A percentile compares a stretch with the other conserved stretches of the same genome.
Evolutionary conservation across 2,797 vertebrate genomes (phyloP).

Genomic region (Falco concolor): DNA sequence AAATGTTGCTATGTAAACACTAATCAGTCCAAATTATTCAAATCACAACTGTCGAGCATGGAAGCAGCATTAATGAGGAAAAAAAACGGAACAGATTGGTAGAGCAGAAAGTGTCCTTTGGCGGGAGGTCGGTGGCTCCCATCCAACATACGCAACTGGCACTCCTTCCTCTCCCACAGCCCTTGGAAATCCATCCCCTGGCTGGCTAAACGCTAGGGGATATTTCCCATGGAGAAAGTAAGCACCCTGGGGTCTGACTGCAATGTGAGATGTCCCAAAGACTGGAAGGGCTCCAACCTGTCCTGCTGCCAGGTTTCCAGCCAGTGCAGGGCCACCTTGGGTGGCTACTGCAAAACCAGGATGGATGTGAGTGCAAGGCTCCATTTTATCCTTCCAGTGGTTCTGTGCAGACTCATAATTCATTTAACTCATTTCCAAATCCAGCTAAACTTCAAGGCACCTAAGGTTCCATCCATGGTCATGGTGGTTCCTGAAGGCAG

Average conservation of each 20-base stretch:
- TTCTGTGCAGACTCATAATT: neutral
- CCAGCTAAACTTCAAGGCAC: neutral
- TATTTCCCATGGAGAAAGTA: neutral
- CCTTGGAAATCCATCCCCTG: neutral
- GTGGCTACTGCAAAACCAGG: neutral
- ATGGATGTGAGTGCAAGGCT: neutral
- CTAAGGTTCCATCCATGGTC: neutral
- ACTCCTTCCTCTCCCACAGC: neutral
- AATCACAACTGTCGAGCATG: neutral
- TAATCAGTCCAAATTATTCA: conserved; percentile 42
- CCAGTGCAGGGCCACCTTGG: neutral
- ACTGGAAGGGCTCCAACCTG: neutral
- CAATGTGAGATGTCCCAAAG: neutral
- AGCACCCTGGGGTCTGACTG: neutral
- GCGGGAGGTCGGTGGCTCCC: neutral
- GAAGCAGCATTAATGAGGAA: neutral
- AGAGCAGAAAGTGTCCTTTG: conserved; percentile 25
- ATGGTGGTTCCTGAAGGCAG: neutral
- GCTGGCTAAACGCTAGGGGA: neutral
- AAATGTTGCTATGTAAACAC: conserved; percentile 44
- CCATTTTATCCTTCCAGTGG: neutral
- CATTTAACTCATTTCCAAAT: neutral
- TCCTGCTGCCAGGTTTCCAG: neutral
- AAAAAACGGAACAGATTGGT: neutral
- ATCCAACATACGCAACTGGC: neutral